A percentile compares a stretch with the other conserved stretches of the same genome.
These are phyloP conservation scores for Cyphomyrmex costatus DNA, from an alignment of 1,140 invertebrate species.

Conservation along the genomic window DNA sequence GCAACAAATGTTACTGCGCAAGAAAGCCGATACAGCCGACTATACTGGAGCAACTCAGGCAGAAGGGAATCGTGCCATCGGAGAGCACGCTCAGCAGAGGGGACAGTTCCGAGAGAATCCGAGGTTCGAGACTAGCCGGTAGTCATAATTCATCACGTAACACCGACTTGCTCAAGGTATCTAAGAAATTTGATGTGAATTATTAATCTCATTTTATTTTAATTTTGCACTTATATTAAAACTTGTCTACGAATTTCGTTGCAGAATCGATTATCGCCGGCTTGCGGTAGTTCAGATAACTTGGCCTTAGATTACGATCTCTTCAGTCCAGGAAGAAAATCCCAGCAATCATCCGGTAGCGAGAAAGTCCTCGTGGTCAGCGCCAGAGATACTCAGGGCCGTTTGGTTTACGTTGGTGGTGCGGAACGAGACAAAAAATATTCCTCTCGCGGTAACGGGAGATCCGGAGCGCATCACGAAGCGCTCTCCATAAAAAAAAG, in stretches of 20 bases:
- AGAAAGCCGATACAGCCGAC: conserved; percentile 83
- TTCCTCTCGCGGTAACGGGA: conserved; percentile 73
- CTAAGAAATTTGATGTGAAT: not conserved
- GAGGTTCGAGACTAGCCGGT: conserved; percentile 67
- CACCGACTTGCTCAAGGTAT: conserved; percentile 87
- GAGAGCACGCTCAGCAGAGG: conserved; percentile 85
- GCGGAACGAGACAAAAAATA: conserved; percentile 83
- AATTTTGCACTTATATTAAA: not conserved
- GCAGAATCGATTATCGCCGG: conserved; percentile 77
- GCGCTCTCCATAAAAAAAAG: conserved; percentile 95
- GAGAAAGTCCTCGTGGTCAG: conserved; percentile 88
- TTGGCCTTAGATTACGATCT: conserved; percentile 91
- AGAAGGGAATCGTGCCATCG: conserved; percentile 87
- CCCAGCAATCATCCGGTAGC: conserved; percentile 80
- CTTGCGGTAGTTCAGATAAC: conserved; percentile 88
- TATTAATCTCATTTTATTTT: not conserved
- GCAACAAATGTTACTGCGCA: conserved; percentile 95
- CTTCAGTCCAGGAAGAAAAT: conserved; percentile 87
- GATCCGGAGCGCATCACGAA: conserved; percentile 87
- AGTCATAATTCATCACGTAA: conserved; percentile 87
- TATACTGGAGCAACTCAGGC: conserved; percentile 87
- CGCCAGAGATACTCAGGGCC: conserved; percentile 87
- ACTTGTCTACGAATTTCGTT: conserved; percentile 30
- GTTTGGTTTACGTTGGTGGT: conserved; percentile 87
- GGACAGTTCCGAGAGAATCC: conserved; percentile 79